Conservation (phyloP, 2,113 vertebrate genomes). For the Tyto alba region DNA sequence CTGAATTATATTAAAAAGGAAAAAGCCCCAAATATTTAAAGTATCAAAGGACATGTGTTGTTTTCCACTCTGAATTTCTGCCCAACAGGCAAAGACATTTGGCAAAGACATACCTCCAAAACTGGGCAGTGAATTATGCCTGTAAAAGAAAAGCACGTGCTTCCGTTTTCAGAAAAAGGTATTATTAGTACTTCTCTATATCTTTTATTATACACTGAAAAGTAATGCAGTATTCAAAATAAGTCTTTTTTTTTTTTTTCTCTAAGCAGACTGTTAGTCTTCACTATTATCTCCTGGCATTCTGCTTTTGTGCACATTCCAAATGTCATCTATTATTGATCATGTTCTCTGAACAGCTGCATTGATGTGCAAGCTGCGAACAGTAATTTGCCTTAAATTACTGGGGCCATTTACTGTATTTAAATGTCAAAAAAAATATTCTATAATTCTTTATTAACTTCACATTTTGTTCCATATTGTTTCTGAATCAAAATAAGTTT, state of each 20-base stretch:
- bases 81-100: neutral
- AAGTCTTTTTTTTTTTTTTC: neutral
- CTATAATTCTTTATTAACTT: neutral
- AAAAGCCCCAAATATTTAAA: neutral
- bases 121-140: neutral
- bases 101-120: neutral
- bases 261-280: neutral
- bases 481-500: neutral
- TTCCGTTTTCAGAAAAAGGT: neutral
- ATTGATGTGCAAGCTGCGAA: neutral
- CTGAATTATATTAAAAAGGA: neutral
- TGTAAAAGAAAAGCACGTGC: neutral
- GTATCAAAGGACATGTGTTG: neutral
- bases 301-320: neutral
- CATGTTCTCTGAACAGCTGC: neutral
- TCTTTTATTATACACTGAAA: neutral
- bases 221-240: neutral
- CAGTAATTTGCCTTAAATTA: neutral
- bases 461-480: neutral
- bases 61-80: neutral
- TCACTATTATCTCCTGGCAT: neutral
- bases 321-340: neutral
- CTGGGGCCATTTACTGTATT: neutral
- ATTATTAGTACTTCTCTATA: neutral
- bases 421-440: neutral